Evolutionary conservation across 2,797 vertebrate species (phyloP).

Genomic region (Prunella strophiata): DNA sequence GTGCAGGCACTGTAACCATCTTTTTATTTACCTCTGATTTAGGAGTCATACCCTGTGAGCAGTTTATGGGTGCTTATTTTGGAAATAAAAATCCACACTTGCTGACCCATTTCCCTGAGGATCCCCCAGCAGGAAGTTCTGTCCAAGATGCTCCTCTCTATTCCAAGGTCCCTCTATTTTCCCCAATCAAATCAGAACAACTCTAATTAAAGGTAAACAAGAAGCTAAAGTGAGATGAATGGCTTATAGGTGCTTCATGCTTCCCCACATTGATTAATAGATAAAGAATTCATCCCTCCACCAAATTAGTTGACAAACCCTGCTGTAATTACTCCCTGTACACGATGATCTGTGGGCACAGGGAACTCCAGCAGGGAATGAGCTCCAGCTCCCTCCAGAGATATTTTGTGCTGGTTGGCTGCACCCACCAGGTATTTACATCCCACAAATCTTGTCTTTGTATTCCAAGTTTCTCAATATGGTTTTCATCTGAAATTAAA

Average conservation of each 20-base stretch:
- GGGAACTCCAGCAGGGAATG: neutral
- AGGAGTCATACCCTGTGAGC: neutral
- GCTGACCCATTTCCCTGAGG: neutral
- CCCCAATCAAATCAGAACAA: constrained; percentile 5
- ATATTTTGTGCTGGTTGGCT: constrained; percentile 10
- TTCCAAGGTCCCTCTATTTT: neutral
- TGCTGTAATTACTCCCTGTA: constrained; percentile 19
- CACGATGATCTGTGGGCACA: neutral
- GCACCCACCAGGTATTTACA: constrained; percentile 23
- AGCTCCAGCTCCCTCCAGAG: constrained; percentile 11
- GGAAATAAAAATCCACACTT: neutral
- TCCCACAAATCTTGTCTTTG: neutral
- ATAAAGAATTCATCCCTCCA: constrained; percentile 43
- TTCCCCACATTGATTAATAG: constrained; percentile 55
- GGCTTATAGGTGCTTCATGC: constrained; percentile 42
- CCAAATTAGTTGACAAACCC: constrained; percentile 40
- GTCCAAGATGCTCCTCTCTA: neutral
- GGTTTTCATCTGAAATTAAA: neutral
- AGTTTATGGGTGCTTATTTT: neutral
- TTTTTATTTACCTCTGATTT: neutral
- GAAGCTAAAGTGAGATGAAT: constrained; percentile 56
- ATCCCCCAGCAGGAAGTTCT: neutral
- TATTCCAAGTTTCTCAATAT: neutral
- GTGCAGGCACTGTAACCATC: neutral
- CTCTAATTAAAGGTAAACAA: constrained; percentile 51